Conservation (phyloP, 2,888 invertebrate genomes). For the Amphimallon solstitiale region DNA sequence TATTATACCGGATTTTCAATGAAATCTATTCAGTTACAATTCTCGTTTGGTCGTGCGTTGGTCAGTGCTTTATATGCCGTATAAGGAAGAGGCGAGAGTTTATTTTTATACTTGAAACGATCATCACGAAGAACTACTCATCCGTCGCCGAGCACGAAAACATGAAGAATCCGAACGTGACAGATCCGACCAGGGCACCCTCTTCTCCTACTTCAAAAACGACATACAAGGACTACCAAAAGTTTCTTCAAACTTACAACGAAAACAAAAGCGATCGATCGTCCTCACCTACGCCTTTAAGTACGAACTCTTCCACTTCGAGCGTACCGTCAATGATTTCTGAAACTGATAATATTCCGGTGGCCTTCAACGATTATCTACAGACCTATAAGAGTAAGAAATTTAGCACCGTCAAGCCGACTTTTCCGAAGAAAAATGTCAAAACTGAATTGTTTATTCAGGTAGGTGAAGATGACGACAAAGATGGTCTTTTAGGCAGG, state of each 20-base stretch:
- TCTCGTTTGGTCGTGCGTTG: background rate
- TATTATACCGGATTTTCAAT: slow-evolving; percentile 31
- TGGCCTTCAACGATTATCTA: slow-evolving; percentile 54
- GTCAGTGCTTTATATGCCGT: slow-evolving; percentile 19
- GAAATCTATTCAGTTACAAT: slow-evolving; percentile 28
- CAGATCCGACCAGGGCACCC: background rate
- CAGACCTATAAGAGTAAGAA: slow-evolving; percentile 53
- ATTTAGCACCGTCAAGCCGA: slow-evolving; percentile 36
- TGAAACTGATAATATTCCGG: slow-evolving; percentile 27
- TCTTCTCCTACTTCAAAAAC: slow-evolving; percentile 38
- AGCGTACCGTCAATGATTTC: slow-evolving; percentile 35
- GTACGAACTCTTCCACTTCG: slow-evolving; percentile 31
- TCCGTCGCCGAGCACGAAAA: background rate
- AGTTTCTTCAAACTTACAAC: slow-evolving; percentile 54
- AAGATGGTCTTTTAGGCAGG: slow-evolving; percentile 1
- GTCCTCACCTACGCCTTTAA: slow-evolving; percentile 22
- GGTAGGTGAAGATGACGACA: slow-evolving; percentile 46
- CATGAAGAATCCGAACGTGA: slow-evolving; percentile 11
- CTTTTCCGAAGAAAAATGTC: slow-evolving; percentile 38
- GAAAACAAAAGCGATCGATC: slow-evolving; percentile 44
- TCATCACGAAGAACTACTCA: too few relatives aligned
- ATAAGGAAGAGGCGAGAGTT: background rate
- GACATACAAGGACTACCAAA: slow-evolving; percentile 56
- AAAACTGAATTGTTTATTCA: slow-evolving; percentile 57
- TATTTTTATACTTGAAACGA: too few relatives aligned